Percentiles rank a stretch among this genome's conserved stretches.
These are phyloP conservation scores for Idaea dimidiata DNA, from an alignment of 2,888 invertebrate species.

Conservation along the genomic window DNA sequence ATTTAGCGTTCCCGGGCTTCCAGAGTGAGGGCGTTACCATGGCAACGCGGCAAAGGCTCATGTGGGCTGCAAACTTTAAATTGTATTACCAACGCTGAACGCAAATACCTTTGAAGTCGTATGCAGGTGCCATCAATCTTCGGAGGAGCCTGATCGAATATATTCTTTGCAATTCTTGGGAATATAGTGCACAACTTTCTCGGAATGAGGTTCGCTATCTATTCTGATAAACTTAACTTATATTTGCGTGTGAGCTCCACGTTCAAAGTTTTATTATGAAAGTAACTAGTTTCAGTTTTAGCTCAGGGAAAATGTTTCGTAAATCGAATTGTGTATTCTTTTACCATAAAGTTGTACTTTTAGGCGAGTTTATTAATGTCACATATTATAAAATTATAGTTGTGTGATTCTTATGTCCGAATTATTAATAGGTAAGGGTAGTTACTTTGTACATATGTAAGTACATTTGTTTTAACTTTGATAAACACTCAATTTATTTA, in stretches of 20 bases:
- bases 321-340: background rate
- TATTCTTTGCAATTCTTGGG: conserved; percentile 18
- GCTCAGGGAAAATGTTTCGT: background rate
- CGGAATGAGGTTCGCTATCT: conserved; percentile 6
- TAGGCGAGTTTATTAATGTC: no score
- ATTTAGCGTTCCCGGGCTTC: conserved; percentile 46
- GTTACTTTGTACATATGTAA: no score
- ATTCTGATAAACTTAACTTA: conserved; percentile 2
- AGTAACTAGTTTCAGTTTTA: background rate
- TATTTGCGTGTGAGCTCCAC: background rate
- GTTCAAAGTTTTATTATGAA: background rate
- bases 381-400: no score
- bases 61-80: conserved; percentile 78
- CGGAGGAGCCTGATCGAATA: conserved; percentile 25
- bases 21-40: conserved; percentile 68
- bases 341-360: background rate
- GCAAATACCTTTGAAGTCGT: conserved; percentile 58
- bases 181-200: conserved; percentile 13
- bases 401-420: no score
- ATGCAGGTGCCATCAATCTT: conserved; percentile 33
- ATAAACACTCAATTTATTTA: no score
- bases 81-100: conserved; percentile 69
- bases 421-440: no score
- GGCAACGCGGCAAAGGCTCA: conserved; percentile 70
- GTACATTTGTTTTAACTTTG: no score